Conservation (phyloP, 2,888 invertebrate species). For the Anoplius nigerrimus region DNA sequence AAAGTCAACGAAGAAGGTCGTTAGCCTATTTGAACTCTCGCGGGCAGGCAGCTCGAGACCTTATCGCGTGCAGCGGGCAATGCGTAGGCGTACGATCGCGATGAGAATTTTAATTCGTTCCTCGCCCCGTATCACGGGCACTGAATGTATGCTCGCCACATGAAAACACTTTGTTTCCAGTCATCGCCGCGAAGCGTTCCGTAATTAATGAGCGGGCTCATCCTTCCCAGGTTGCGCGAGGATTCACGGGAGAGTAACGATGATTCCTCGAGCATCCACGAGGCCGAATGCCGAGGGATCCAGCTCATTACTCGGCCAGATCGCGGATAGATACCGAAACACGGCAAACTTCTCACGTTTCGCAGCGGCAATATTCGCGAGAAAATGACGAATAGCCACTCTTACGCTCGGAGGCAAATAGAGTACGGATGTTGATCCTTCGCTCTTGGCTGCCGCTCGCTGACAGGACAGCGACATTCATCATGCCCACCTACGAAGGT, state of each 20-base stretch:
- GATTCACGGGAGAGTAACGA: constrained; percentile 66
- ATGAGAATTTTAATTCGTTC: constrained; percentile 54
- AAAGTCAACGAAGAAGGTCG: constrained; percentile 41
- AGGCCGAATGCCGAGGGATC: constrained; percentile 53
- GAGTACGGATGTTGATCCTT: constrained; percentile 38
- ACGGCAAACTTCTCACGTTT: constrained; percentile 49
- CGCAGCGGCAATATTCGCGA: constrained; percentile 17
- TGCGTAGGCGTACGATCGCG: constrained; percentile 24
- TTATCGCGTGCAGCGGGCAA: constrained; percentile 3
- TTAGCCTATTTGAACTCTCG: constrained; percentile 18
- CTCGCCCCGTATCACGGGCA: constrained; percentile 14
- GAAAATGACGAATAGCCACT: constrained; percentile 47
- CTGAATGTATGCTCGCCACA: constrained; percentile 32
- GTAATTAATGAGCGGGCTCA: constrained; percentile 62
- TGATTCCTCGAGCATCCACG: constrained; percentile 44
- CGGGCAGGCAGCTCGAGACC: constrained; percentile 16
- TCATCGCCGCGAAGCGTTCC: constrained; percentile 50
- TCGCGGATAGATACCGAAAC: constrained; percentile 53
- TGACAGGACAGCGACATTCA: constrained; percentile 43
- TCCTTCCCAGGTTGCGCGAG: constrained; percentile 59
- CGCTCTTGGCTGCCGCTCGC: constrained; percentile 26
- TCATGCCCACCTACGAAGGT: constrained; percentile 37
- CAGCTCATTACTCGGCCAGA: constrained; percentile 62
- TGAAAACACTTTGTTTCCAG: constrained; percentile 61
- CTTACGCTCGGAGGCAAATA: constrained; percentile 21